Evolutionary conservation across 2,797 vertebrate species (phyloP).

Genomic region (Diplodus sargus): DNA sequence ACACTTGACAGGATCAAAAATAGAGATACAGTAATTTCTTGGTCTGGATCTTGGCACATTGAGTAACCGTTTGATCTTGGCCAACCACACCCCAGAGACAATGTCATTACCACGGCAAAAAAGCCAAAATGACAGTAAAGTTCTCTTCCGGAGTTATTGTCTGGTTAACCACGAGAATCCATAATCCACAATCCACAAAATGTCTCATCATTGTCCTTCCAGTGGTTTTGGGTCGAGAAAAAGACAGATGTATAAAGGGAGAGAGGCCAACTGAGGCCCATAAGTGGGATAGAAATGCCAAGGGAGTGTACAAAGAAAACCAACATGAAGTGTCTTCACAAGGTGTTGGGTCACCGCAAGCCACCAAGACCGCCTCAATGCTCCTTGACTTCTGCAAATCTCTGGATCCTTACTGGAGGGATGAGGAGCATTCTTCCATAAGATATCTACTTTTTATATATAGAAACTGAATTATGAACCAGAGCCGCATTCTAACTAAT

Average conservation of each 20-base stretch:
- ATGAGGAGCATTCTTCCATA: not conserved
- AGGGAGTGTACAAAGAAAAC: constrained; percentile 22
- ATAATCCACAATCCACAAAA: constrained; percentile 23
- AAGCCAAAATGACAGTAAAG: constrained; percentile 49
- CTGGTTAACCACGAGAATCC: constrained; percentile 57
- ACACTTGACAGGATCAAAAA: constrained; percentile 27
- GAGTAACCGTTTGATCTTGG: constrained; percentile 30
- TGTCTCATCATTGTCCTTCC: constrained; percentile 28
- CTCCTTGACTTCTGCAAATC: constrained; percentile 4
- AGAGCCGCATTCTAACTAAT: not conserved
- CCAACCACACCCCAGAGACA: constrained; percentile 27
- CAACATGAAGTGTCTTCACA: constrained; percentile 11
- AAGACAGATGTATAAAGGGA: constrained; percentile 2
- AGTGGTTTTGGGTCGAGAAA: not conserved
- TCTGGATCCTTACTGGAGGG: not conserved
- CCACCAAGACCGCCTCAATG: constrained; percentile 14
- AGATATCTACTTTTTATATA: not conserved
- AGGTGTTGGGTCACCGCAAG: constrained; percentile 18
- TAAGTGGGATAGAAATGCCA: constrained; percentile 24
- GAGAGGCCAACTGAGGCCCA: constrained; percentile 16
- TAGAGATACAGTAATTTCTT: constrained; percentile 23
- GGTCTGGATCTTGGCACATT: not conserved
- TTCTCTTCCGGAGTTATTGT: constrained; percentile 48
- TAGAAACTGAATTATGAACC: not conserved
- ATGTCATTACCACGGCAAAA: constrained; percentile 39